phyloP scores from a whole-genome alignment of 2,797 vertebrate genomes.

The Sparus aurata region DNA sequence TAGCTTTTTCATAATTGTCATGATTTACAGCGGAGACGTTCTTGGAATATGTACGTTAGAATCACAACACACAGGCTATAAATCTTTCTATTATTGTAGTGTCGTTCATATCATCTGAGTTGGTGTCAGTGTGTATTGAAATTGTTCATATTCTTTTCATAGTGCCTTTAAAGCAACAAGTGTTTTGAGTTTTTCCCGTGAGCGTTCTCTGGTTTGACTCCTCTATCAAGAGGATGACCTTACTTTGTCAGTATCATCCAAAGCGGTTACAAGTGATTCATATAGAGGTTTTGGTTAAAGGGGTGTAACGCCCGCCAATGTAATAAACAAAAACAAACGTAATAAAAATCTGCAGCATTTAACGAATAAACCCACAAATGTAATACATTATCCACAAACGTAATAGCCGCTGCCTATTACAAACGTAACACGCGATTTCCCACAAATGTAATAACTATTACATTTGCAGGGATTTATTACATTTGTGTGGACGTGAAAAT shows the following conservation, averaged over 20 bases:
- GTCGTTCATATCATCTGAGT: constrained; percentile 1
- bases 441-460: too few relatives aligned
- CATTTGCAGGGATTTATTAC: too few relatives aligned
- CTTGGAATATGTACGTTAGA: neutral
- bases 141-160: neutral
- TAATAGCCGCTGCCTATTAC: too few relatives aligned
- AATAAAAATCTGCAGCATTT: too few relatives aligned
- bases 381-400: too few relatives aligned
- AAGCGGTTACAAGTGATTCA: neutral
- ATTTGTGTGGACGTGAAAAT: too few relatives aligned
- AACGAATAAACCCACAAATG: too few relatives aligned
- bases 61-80: neutral
- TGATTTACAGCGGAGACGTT: neutral
- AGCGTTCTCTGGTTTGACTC: neutral
- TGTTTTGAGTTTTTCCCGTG: neutral
- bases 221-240: neutral
- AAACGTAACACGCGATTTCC: too few relatives aligned
- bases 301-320: too few relatives aligned
- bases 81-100: neutral
- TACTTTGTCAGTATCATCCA: neutral
- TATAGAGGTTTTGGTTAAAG: too few relatives aligned
- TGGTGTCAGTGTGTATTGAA: neutral
- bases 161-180: neutral
- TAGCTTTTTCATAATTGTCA: neutral
- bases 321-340: too few relatives aligned